phyloP scores from a whole-genome alignment of 2,888 invertebrate genomes.

The Clanis bilineata region DNA sequence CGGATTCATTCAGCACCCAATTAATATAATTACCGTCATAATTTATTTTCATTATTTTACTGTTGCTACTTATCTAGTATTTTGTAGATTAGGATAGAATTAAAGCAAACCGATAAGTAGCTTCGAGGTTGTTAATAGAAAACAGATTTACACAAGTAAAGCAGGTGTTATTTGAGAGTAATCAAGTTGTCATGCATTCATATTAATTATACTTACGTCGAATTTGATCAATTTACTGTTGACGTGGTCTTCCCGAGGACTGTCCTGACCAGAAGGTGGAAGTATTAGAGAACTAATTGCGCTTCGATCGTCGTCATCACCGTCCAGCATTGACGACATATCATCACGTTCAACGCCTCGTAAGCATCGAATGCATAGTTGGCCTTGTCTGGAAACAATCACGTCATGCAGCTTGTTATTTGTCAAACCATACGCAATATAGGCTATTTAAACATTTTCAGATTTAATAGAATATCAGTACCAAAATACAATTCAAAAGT shows the following conservation, averaged over 20 bases:
- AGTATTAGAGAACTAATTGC: conserved; percentile 82
- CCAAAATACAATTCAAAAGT: not conserved
- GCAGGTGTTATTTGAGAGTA: conserved; percentile 34
- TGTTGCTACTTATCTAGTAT: not conserved
- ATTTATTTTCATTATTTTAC: not conserved
- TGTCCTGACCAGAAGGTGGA: conserved; percentile 66
- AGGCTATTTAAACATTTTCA: too few species aligned
- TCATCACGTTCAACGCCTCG: conserved; percentile 84
- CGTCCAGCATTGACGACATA: conserved; percentile 85
- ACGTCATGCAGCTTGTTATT: not conserved
- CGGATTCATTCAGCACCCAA: not conserved
- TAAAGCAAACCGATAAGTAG: conserved; percentile 20
- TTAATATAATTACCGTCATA: too few species aligned
- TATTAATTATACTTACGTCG: conserved; percentile 72
- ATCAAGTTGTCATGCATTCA: conserved; percentile 28
- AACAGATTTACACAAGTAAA: conserved; percentile 41
- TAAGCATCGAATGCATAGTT: conserved; percentile 90
- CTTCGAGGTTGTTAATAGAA: conserved; percentile 42
- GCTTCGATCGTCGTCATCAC: conserved; percentile 88
- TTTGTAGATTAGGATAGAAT: not conserved
- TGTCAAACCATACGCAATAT: too few species aligned
- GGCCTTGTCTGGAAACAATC: conserved; percentile 85
- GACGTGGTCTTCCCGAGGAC: conserved; percentile 70
- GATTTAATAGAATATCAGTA: too few species aligned
- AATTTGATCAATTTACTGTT: conserved; percentile 79